phyloP scores from a whole-genome alignment of 2,113 vertebrate species.

The Pampusana beccarii region DNA sequence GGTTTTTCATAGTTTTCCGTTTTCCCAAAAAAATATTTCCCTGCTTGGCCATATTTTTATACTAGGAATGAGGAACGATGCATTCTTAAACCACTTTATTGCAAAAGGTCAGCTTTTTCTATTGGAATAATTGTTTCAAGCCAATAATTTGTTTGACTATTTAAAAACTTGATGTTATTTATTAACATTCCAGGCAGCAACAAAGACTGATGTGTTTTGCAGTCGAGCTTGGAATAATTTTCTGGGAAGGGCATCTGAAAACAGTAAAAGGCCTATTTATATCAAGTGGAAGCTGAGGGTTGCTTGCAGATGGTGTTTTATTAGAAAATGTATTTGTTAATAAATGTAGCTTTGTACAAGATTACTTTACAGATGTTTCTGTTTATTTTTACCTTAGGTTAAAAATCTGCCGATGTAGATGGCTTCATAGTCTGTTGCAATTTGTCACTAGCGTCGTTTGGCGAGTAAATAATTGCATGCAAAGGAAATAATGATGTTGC shows the following conservation, averaged over 20 bases:
- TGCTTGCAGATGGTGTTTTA: slow-evolving; percentile 78
- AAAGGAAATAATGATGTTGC: slow-evolving; percentile 57
- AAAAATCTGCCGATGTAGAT: slow-evolving; percentile 68
- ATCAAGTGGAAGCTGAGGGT: slow-evolving; percentile 73
- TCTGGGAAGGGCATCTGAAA: slow-evolving; percentile 73
- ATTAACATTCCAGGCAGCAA: slow-evolving; percentile 71
- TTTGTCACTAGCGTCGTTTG: slow-evolving; percentile 68
- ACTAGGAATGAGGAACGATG: slow-evolving; percentile 1
- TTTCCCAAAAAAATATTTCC: slow-evolving; percentile 1
- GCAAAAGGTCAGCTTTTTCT: slow-evolving; percentile 66
- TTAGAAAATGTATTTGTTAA: slow-evolving; percentile 78
- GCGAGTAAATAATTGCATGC: slow-evolving; percentile 65
- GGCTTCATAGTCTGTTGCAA: slow-evolving; percentile 57
- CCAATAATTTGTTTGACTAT: slow-evolving; percentile 71
- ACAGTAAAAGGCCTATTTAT: slow-evolving; percentile 75
- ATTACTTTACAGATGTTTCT: slow-evolving; percentile 75
- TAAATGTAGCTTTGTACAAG: slow-evolving; percentile 71
- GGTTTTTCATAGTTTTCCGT: background rate
- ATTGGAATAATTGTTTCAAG: slow-evolving; percentile 62
- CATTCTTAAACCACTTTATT: slow-evolving; percentile 52
- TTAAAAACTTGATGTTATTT: slow-evolving; percentile 74
- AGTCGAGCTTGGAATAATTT: slow-evolving; percentile 74
- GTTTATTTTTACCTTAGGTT: slow-evolving; percentile 78
- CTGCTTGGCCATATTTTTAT: slow-evolving; percentile 53
- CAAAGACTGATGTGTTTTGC: slow-evolving; percentile 74